Conservation (phyloP, 2,797 vertebrate genomes). For the Ptychobarbus kaznakovi region DNA sequence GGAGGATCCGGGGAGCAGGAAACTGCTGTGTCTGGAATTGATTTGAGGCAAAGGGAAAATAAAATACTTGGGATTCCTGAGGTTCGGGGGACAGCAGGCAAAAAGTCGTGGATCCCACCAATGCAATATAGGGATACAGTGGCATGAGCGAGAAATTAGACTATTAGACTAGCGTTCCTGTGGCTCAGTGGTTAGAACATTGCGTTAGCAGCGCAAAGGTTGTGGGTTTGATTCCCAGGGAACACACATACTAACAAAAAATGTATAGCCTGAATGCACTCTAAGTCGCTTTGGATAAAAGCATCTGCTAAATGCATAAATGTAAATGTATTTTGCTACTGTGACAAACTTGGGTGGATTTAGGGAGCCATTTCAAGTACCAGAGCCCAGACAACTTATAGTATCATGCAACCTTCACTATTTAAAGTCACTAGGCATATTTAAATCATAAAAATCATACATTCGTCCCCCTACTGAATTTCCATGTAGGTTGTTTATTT, state of each 20-base stretch:
- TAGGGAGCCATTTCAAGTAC: not conserved
- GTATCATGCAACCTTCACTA: not conserved
- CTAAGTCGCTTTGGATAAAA: too few species aligned
- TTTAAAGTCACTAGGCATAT: constrained; percentile 32
- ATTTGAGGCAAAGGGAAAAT: constrained; percentile 82
- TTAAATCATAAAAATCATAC: constrained; percentile 1
- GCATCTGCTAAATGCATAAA: too few species aligned
- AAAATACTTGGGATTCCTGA: constrained; percentile 81
- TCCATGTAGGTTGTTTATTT: not conserved
- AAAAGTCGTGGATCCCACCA: constrained; percentile 60
- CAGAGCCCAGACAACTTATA: constrained; percentile 2
- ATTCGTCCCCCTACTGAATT: not conserved
- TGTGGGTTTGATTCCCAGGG: too few species aligned
- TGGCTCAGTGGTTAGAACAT: too few species aligned
- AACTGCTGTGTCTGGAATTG: constrained; percentile 80
- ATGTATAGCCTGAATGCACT: too few species aligned
- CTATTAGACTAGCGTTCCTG: not conserved
- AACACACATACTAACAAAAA: too few species aligned
- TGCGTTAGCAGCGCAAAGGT: too few species aligned
- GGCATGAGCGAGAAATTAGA: not conserved
- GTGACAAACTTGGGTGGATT: constrained; percentile 11
- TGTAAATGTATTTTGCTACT: not conserved
- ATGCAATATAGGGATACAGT: constrained; percentile 8
- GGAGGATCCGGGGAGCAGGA: constrained; percentile 71
- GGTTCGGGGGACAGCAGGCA: constrained; percentile 67